phyloP scores from a whole-genome alignment of 2,888 invertebrate species.

The Pocota personata region DNA sequence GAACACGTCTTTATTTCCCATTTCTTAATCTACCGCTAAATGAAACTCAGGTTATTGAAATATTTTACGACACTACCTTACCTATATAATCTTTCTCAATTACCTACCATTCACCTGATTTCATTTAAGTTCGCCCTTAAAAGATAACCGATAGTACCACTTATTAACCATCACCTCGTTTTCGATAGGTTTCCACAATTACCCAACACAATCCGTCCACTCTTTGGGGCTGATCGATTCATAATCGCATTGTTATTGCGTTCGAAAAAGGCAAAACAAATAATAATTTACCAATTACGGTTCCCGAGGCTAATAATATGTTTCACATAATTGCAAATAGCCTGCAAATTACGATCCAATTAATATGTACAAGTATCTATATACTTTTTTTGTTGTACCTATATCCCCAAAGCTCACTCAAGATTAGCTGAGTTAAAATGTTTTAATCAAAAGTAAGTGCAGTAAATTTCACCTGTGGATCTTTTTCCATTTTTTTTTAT shows the following conservation, averaged over 20 bases:
- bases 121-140: conserved; percentile 47
- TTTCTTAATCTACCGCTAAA: conserved; percentile 18
- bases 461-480: conserved; percentile 38
- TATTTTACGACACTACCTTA: conserved; percentile 45
- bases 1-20: neutral
- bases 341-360: conserved; percentile 53
- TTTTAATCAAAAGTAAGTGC: conserved; percentile 69
- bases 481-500: neutral
- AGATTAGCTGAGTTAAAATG: conserved; percentile 42
- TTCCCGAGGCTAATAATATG: conserved; percentile 50
- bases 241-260: conserved; percentile 51
- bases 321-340: conserved; percentile 67
- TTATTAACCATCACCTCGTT: conserved; percentile 38
- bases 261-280: conserved; percentile 56
- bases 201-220: conserved; percentile 31
- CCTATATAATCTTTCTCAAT: conserved; percentile 41
- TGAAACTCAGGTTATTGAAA: conserved; percentile 26
- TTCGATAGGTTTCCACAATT: conserved; percentile 36
- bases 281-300: conserved; percentile 62
- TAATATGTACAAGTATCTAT: conserved; percentile 14
- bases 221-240: neutral
- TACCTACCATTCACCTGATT: conserved; percentile 52
- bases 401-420: neutral
- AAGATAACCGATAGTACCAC: conserved; percentile 21
- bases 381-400: conserved; percentile 4